phyloP scores from a whole-genome alignment of 2,888 invertebrate species.

The Pammene fasciana region DNA sequence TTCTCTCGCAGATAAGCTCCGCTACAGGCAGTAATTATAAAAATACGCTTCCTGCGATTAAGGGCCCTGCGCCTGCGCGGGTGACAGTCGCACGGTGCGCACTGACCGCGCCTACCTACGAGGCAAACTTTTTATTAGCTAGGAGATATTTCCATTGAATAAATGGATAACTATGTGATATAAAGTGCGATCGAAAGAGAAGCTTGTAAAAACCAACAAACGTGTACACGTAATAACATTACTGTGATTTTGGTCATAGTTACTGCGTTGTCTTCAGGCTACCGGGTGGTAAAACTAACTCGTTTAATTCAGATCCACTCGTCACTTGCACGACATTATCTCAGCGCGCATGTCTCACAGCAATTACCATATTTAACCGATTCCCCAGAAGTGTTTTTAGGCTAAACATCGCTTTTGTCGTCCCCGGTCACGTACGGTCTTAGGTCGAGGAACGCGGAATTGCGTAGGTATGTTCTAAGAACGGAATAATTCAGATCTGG shows the following conservation, averaged over 20 bases:
- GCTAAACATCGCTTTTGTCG: slow-evolving; percentile 55
- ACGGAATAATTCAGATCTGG: slow-evolving; percentile 38
- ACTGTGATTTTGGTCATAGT: no score
- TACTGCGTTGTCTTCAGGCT: background rate
- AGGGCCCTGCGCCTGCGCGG: slow-evolving; percentile 17
- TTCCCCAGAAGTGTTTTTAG: slow-evolving; percentile 51
- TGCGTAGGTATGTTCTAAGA: slow-evolving; percentile 45
- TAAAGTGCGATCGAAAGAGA: no score
- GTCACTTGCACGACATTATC: slow-evolving; percentile 26
- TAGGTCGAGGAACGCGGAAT: slow-evolving; percentile 63
- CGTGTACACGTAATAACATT: no score
- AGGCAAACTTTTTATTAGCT: background rate
- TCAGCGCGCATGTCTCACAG: slow-evolving; percentile 23
- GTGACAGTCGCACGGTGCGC: slow-evolving; percentile 29
- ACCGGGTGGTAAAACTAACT: background rate
- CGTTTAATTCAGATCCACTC: slow-evolving; percentile 10
- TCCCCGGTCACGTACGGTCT: slow-evolving; percentile 59
- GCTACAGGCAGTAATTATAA: slow-evolving; percentile 29
- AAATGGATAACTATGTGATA: background rate
- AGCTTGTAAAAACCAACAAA: no score
- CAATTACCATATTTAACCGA: slow-evolving; percentile 62
- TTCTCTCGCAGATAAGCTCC: slow-evolving; percentile 26
- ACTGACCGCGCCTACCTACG: background rate
- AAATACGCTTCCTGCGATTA: slow-evolving; percentile 35
- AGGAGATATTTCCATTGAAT: background rate